Conservation (phyloP, 2,888 invertebrate species). For the Ctenicera cuprea region DNA sequence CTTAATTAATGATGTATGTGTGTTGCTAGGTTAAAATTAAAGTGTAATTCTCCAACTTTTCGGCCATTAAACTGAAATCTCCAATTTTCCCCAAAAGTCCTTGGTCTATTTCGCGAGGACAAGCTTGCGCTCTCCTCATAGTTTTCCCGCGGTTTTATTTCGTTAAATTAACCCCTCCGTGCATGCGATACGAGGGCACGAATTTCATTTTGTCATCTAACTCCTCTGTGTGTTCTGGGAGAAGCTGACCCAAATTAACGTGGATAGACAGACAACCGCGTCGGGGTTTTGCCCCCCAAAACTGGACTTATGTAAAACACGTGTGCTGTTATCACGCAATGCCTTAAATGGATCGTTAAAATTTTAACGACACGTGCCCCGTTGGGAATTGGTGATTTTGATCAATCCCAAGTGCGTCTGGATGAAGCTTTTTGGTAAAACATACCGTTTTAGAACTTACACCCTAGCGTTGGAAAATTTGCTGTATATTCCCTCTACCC, state of each 20-base stretch:
- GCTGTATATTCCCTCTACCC: too few species aligned
- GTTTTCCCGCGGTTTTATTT: conserved; percentile 30
- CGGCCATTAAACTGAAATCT: too few species aligned
- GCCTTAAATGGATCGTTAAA: conserved; percentile 1
- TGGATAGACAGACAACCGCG: conserved; percentile 8
- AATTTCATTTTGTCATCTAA: conserved; percentile 8
- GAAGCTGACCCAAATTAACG: conserved; percentile 24
- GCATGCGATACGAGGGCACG: conserved; percentile 23
- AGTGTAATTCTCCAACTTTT: too few species aligned
- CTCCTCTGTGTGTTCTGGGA: conserved; percentile 1
- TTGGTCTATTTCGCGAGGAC: conserved; percentile 18
- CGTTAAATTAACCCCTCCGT: conserved; percentile 19
- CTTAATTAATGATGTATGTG: too few species aligned
- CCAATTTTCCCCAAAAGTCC: too few species aligned
- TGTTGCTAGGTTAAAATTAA: too few species aligned
- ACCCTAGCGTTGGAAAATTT: too few species aligned
- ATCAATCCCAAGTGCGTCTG: neutral
- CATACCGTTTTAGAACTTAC: too few species aligned
- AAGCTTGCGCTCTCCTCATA: neutral
- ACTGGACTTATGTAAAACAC: conserved; percentile 1
- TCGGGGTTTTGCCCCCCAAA: neutral
- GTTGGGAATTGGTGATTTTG: neutral
- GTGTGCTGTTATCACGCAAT: too few species aligned
- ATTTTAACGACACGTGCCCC: neutral
- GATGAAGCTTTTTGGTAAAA: too few species aligned